A percentile compares a stretch with the other conserved stretches of the same genome.
Evolutionary conservation across 2,113 vertebrate genomes (phyloP).

Genomic region (Tragelaphus imberbis): DNA sequence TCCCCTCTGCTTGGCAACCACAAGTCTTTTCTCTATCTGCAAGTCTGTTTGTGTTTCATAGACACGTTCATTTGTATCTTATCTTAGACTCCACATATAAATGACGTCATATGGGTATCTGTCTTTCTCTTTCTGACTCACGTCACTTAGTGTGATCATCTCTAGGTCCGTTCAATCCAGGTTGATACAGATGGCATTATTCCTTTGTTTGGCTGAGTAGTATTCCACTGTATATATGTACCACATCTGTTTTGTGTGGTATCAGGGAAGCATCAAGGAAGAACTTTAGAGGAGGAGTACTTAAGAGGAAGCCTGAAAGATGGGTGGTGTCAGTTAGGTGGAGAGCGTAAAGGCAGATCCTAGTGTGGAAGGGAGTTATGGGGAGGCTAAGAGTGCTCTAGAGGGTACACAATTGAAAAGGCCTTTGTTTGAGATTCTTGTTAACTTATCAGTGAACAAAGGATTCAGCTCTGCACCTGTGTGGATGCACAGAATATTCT

Average conservation of each 20-base stretch:
- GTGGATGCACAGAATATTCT: background rate
- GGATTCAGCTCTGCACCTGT: rapidly evolving
- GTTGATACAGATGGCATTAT: background rate
- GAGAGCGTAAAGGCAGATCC: background rate
- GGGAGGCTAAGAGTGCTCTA: background rate
- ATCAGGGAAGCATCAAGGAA: no score
- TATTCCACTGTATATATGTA: background rate
- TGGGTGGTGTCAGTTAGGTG: background rate
- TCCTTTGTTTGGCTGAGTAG: background rate
- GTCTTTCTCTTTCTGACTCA: background rate
- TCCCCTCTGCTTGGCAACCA: background rate
- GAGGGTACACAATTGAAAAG: background rate
- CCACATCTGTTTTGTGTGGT: background rate
- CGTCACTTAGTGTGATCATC: background rate
- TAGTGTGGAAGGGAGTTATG: background rate
- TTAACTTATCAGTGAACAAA: background rate
- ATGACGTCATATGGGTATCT: background rate
- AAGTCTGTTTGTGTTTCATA: background rate
- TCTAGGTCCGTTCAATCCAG: background rate
- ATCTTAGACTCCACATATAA: background rate
- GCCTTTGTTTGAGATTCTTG: background rate
- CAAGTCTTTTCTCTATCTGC: background rate
- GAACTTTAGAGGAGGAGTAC: background rate
- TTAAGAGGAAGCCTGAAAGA: background rate
- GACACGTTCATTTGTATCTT: background rate